These are phyloP conservation scores for Spermophilus dauricus DNA, from an alignment of 2,113 vertebrate genomes.

Conservation along the genomic window DNA sequence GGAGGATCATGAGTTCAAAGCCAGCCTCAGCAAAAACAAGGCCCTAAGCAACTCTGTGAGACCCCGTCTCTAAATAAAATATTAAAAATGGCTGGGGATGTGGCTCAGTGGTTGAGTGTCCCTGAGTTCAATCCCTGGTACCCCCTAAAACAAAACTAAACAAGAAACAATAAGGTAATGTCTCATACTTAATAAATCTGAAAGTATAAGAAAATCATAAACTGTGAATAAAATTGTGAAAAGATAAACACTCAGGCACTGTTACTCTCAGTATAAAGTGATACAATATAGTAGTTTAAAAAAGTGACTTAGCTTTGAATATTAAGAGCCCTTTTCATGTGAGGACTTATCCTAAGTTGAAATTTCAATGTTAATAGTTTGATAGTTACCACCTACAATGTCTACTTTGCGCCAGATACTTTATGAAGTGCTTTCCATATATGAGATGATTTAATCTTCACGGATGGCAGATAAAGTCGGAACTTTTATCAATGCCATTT, in stretches of 20 bases:
- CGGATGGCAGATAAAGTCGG: neutral
- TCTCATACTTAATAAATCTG: neutral
- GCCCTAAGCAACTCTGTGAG: no score
- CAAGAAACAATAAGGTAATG: neutral
- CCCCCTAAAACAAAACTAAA: no score
- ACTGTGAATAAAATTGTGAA: neutral
- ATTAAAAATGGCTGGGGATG: no score
- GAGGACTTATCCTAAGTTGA: slow-evolving; percentile 34
- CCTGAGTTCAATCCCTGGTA: no score
- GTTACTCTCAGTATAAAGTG: neutral
- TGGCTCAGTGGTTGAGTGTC: no score
- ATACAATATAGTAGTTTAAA: slow-evolving; percentile 1
- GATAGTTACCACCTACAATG: neutral
- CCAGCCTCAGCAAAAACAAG: no score
- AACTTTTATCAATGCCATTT: neutral
- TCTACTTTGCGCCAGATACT: neutral
- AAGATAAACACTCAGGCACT: neutral
- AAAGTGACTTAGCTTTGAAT: slow-evolving; percentile 47
- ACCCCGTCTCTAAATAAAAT: no score
- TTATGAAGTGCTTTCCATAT: neutral
- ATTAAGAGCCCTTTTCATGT: neutral
- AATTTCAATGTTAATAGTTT: neutral
- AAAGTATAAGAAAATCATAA: slow-evolving; percentile 14
- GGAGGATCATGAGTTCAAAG: no score
- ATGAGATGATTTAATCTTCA: slow-evolving; percentile 35